A percentile compares a stretch with the other conserved stretches of the same genome.
Conservation (phyloP, 2,113 vertebrate genomes). For the Cryptomyrus ogoouensis region DNA sequence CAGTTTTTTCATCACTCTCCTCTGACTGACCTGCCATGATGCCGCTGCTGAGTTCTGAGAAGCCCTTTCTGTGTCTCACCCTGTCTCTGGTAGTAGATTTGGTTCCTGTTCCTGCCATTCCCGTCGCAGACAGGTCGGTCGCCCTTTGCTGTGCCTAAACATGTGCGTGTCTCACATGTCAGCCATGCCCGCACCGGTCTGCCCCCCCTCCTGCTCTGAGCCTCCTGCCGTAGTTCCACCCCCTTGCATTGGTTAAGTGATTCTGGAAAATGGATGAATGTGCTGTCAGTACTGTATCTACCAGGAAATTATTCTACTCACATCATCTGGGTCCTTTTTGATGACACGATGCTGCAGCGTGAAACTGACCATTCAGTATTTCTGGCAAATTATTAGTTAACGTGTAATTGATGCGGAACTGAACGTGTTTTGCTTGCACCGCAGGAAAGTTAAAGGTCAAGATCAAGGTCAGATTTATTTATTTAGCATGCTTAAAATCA, state of each 20-base stretch:
- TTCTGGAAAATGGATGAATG: no score
- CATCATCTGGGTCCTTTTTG: neutral
- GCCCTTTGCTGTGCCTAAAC: neutral
- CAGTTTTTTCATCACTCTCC: neutral
- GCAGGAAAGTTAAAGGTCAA: neutral
- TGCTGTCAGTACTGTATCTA: neutral
- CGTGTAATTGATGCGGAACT: neutral
- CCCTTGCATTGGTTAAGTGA: neutral
- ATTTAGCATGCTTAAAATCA: neutral
- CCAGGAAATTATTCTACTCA: neutral
- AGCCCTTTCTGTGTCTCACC: neutral
- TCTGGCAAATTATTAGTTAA: neutral
- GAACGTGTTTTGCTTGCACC: neutral
- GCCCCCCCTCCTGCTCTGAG: neutral
- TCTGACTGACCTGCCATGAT: neutral
- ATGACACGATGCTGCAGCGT: neutral
- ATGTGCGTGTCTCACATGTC: neutral
- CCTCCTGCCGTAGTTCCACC: neutral
- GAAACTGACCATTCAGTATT: neutral
- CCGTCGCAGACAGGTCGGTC: neutral
- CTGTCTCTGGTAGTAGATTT: neutral
- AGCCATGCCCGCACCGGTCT: no score
- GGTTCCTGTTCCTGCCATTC: neutral
- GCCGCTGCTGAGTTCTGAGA: neutral
- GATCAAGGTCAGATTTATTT: neutral